A percentile compares a stretch with the other conserved stretches of the same genome.
Conservation (phyloP, 2,888 invertebrate genomes). For the Meteorus cinctellus region DNA sequence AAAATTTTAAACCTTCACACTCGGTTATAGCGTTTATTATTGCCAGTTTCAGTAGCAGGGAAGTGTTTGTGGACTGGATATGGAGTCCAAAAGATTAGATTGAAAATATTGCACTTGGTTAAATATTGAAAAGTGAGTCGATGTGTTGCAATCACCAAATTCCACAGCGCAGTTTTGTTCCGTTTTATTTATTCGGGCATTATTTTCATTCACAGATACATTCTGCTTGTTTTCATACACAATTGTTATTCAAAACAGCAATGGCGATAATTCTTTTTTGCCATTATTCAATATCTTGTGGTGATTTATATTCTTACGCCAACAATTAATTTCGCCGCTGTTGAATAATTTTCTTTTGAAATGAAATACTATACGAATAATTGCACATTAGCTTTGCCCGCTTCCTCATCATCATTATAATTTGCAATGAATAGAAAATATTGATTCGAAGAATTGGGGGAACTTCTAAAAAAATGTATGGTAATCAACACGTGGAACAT, state of each 20-base stretch:
- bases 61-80: no score
- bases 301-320: constrained; percentile 34
- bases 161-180: no score
- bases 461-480: neutral
- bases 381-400: constrained; percentile 2
- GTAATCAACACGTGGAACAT: no score
- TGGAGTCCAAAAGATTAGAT: no score
- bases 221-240: neutral
- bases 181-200: no score
- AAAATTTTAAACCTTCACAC: no score
- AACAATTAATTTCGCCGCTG: constrained; percentile 29
- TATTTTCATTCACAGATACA: neutral
- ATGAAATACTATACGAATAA: constrained; percentile 24
- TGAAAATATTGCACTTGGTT: no score
- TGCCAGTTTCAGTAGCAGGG: no score
- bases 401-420: neutral
- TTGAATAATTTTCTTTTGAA: constrained; percentile 19
- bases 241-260: neutral
- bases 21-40: no score
- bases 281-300: neutral
- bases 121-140: no score
- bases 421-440: neutral
- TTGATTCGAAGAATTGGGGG: no score
- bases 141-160: no score
- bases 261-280: neutral